These are phyloP conservation scores for Dioctria rufipes DNA, from an alignment of 2,888 invertebrate species.

Conservation along the genomic window DNA sequence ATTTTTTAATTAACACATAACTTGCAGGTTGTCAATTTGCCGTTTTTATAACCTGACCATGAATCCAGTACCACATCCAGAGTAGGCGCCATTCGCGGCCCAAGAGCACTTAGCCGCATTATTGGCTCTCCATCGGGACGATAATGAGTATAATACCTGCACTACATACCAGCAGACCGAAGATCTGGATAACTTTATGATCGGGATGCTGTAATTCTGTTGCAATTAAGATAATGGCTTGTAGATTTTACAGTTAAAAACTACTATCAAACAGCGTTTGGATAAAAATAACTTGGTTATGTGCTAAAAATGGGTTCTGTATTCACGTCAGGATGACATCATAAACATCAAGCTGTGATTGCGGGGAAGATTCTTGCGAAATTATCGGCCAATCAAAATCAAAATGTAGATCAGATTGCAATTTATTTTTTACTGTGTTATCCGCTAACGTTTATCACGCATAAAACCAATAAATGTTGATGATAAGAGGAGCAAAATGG, in stretches of 20 bases:
- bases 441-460: too few relatives aligned
- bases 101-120: slow-evolving; percentile 1
- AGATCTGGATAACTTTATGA: slow-evolving; percentile 26
- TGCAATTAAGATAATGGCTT: slow-evolving; percentile 43
- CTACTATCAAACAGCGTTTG: background rate
- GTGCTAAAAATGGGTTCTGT: slow-evolving; percentile 29
- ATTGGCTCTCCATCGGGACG: background rate
- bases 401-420: too few relatives aligned
- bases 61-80: background rate
- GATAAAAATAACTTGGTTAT: slow-evolving; percentile 26
- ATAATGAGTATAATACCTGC: background rate
- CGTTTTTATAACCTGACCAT: slow-evolving; percentile 34
- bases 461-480: too few relatives aligned
- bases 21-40: slow-evolving; percentile 53
- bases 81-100: slow-evolving; percentile 33
- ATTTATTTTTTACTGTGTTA: too few relatives aligned
- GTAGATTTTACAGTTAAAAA: slow-evolving; percentile 39
- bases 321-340: slow-evolving; percentile 32
- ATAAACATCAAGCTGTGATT: background rate
- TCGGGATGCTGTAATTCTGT: slow-evolving; percentile 38
- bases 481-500: too few relatives aligned
- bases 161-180: background rate
- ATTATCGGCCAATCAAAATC: too few relatives aligned
- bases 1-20: slow-evolving; percentile 59
- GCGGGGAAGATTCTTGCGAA: too few relatives aligned